These are phyloP conservation scores for Myotis pilosus DNA, from an alignment of 2,797 vertebrate genomes.

Conservation along the genomic window DNA sequence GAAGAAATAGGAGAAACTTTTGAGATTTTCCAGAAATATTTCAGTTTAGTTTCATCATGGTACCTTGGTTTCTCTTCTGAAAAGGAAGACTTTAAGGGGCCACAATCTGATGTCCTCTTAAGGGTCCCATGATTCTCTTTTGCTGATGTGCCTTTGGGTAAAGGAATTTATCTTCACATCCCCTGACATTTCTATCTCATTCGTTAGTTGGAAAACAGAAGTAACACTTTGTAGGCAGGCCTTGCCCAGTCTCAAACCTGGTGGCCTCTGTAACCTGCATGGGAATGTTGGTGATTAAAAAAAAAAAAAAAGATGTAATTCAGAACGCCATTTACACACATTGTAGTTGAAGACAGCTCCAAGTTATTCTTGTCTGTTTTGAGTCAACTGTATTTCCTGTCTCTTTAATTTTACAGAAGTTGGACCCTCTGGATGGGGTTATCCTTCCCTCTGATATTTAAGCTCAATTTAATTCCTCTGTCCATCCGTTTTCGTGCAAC, in stretches of 20 bases:
- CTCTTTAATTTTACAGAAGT: constrained; percentile 6
- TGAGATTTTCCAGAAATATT: constrained; percentile 45
- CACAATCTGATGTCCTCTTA: not conserved
- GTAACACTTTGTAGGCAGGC: not conserved
- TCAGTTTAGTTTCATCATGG: not conserved
- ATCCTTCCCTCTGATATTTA: constrained; percentile 32
- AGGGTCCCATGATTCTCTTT: not conserved
- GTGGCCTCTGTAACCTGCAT: not conserved
- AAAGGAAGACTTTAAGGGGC: not conserved
- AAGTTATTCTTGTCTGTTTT: not conserved
- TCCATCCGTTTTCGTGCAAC: constrained; percentile 30
- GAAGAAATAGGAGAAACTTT: not conserved
- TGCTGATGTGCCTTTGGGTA: not conserved
- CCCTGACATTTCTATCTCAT: constrained; percentile 11
- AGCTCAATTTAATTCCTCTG: constrained; percentile 8
- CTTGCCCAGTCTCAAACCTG: not conserved
- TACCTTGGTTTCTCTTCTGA: constrained; percentile 8
- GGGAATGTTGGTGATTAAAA: not conserved
- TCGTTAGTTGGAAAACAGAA: not conserved
- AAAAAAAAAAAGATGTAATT: not conserved
- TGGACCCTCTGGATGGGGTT: not conserved
- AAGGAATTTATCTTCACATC: not conserved
- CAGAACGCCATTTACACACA: not conserved
- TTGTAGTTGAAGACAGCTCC: not conserved
- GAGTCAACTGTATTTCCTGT: not conserved